Conservation (phyloP, 2,888 invertebrate genomes). For the Drosophila nr. medialis region DNA sequence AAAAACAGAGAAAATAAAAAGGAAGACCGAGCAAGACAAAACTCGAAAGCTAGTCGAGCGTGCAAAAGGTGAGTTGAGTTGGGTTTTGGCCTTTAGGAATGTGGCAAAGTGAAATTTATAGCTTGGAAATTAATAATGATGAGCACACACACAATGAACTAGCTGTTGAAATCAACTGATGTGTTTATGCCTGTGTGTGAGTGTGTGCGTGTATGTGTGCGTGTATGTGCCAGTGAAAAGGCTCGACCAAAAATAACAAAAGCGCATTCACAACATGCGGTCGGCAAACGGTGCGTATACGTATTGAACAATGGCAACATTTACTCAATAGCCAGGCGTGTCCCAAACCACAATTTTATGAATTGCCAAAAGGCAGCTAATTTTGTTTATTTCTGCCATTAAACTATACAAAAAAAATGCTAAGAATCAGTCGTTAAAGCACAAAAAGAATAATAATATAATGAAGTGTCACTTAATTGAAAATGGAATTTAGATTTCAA, state of each 20-base stretch:
- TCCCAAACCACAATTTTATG: conserved; percentile 27
- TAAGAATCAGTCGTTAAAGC: neutral
- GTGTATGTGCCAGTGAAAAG: conserved; percentile 23
- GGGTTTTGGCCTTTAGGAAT: conserved; percentile 68
- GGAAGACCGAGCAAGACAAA: conserved; percentile 25
- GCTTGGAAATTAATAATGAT: conserved; percentile 79
- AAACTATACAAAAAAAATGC: neutral
- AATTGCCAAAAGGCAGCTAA: conserved; percentile 34
- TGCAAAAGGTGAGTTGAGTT: conserved; percentile 66
- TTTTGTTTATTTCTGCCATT: conserved; percentile 2
- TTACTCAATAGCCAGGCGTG: conserved; percentile 18
- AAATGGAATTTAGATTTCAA: neutral
- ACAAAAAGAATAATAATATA: too few species aligned
- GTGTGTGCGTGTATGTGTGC: conserved; percentile 20
- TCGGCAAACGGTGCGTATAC: conserved; percentile 50
- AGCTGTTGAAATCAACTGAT: conserved; percentile 58
- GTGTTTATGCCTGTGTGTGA: conserved; percentile 26
- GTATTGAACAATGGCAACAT: conserved; percentile 31
- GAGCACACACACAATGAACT: conserved; percentile 71
- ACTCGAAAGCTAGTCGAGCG: conserved; percentile 61
- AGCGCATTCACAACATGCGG: conserved; percentile 45
- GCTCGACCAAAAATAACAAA: conserved; percentile 53
- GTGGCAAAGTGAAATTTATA: conserved; percentile 78
- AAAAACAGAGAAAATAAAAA: conserved; percentile 19
- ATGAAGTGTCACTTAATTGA: neutral